These are phyloP conservation scores for Gambusia affinis DNA, from an alignment of 2,113 vertebrate species.

Conservation along the genomic window DNA sequence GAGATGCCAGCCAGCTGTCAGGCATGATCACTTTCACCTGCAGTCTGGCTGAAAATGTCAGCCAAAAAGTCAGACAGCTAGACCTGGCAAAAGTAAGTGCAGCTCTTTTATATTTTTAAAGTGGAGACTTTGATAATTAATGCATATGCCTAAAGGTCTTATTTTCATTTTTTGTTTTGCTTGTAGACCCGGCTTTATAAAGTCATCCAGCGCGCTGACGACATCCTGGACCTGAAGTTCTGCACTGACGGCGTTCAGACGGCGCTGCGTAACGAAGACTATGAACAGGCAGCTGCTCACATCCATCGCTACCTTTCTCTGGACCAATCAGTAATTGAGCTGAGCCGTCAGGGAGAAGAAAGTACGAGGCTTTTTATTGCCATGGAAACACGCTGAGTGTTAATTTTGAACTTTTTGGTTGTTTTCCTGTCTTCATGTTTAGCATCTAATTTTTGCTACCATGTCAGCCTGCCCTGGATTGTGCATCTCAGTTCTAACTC, in stretches of 20 bases:
- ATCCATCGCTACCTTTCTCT: conserved; percentile 96
- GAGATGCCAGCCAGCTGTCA: conserved; percentile 92
- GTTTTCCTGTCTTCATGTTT: too few relatives aligned
- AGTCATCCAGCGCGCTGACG: conserved; percentile 95
- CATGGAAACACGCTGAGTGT: too few relatives aligned
- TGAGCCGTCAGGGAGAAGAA: conserved; percentile 96
- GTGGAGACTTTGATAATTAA: neutral
- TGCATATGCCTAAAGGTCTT: neutral
- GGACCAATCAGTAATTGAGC: conserved; percentile 97
- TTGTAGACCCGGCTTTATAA: conserved; percentile 95
- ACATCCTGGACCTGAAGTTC: conserved; percentile 97
- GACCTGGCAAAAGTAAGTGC: conserved; percentile 92
- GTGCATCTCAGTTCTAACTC: neutral
- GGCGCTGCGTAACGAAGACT: conserved; percentile 91
- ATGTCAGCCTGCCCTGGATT: too few relatives aligned
- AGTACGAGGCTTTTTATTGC: conserved; percentile 71
- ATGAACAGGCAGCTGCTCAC: conserved; percentile 95
- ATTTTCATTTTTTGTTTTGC: neutral
- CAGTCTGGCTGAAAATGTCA: conserved; percentile 95
- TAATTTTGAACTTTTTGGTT: too few relatives aligned
- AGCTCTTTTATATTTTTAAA: neutral
- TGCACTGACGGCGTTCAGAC: conserved; percentile 98
- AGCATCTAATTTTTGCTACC: too few relatives aligned
- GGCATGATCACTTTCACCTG: conserved; percentile 98
- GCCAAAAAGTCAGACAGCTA: conserved; percentile 95